Conservation (phyloP, 2,113 vertebrate species). For the Dicerorhinus sumatrensis region DNA sequence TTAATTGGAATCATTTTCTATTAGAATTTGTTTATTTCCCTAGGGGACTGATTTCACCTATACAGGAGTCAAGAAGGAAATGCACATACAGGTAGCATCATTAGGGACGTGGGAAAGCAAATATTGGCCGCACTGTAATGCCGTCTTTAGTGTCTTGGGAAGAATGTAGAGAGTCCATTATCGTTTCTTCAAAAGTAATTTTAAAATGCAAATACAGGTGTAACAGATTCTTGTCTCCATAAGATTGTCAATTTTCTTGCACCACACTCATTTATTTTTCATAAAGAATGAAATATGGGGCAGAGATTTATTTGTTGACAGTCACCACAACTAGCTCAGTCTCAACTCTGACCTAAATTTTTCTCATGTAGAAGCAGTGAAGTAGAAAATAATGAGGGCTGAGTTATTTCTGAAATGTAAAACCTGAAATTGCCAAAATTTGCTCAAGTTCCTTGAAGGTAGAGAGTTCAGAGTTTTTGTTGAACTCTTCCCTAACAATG, state of each 20-base stretch:
- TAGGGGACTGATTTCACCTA: neutral
- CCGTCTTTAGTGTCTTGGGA: conserved; percentile 57
- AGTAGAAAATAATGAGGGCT: conserved; percentile 84
- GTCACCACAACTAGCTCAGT: conserved; percentile 81
- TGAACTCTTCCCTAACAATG: neutral
- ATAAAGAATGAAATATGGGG: conserved; percentile 82
- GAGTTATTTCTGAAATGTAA: conserved; percentile 81
- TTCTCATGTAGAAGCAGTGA: conserved; percentile 73
- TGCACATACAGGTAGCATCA: neutral
- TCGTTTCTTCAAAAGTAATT: conserved; percentile 85
- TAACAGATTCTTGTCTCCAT: conserved; percentile 80
- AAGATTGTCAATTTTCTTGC: conserved; percentile 83
- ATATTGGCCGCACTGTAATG: neutral
- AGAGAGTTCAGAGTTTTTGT: conserved; percentile 61
- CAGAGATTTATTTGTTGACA: conserved; percentile 85
- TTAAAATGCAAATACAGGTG: conserved; percentile 84
- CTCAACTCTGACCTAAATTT: conserved; percentile 84
- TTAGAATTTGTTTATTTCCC: conserved; percentile 2
- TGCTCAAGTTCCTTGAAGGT: conserved; percentile 64
- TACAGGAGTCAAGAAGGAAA: neutral
- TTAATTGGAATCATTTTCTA: conserved; percentile 58
- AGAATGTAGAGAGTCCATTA: conserved; percentile 77
- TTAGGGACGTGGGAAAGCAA: conserved; percentile 18
- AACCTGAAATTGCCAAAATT: conserved; percentile 75
- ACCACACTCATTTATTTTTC: conserved; percentile 84